Percentiles rank a stretch among this genome's conserved stretches.
Evolutionary conservation across 2,113 vertebrate species (phyloP).

Genomic region (Oncorhynchus clarkii): DNA sequence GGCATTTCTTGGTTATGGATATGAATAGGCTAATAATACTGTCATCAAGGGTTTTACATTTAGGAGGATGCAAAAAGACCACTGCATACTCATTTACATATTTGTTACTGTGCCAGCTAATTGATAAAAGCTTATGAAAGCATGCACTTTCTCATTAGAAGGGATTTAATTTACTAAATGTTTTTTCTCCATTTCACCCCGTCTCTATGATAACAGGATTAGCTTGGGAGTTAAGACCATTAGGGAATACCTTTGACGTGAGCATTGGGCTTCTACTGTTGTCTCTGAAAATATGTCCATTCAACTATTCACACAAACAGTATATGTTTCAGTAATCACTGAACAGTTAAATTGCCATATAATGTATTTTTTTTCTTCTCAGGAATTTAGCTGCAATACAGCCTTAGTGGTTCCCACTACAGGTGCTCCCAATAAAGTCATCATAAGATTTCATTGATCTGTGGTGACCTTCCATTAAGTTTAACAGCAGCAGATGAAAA

Average conservation of each 20-base stretch:
- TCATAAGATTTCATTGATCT: conserved; percentile 1
- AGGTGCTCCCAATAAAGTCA: neutral
- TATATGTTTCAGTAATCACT: neutral
- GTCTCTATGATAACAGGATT: conserved; percentile 6
- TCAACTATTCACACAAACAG: neutral
- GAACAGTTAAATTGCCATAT: neutral
- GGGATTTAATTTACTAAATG: neutral
- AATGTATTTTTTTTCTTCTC: neutral
- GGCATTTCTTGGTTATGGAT: neutral
- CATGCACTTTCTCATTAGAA: neutral
- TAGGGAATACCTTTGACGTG: neutral
- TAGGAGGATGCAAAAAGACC: neutral
- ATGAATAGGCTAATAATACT: neutral
- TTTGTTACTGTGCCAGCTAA: neutral
- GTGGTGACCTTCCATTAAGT: conserved; percentile 2
- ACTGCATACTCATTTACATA: neutral
- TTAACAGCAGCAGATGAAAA: conserved; percentile 1
- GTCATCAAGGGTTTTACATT: neutral
- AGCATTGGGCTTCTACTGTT: neutral
- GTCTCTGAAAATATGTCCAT: neutral
- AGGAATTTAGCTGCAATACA: neutral
- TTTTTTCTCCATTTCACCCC: neutral
- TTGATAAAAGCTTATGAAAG: conserved; percentile 7
- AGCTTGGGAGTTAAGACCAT: neutral
- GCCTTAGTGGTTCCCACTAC: neutral